Conservation (phyloP, 2,113 vertebrate species). For the Lanius collurio region DNA sequence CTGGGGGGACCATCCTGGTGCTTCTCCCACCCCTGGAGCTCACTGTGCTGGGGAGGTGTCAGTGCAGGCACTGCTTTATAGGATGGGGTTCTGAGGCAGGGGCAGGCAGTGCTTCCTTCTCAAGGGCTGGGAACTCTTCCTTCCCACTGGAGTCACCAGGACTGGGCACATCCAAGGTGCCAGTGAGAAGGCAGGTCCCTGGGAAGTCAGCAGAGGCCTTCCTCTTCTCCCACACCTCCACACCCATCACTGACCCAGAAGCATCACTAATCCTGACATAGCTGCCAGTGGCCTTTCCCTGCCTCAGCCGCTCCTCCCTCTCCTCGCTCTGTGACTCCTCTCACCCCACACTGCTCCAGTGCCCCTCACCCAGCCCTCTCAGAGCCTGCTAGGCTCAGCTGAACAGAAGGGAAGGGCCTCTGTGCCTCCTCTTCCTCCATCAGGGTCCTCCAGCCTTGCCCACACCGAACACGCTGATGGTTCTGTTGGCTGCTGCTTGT, state of each 20-base stretch:
- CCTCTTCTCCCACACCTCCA: background rate
- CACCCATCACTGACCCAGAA: background rate
- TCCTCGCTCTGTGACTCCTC: background rate
- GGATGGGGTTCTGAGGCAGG: background rate
- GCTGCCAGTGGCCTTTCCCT: background rate
- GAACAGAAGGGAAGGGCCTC: background rate
- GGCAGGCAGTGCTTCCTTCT: background rate
- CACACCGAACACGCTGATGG: fast-evolving
- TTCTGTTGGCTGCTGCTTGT: background rate
- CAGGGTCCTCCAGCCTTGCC: background rate
- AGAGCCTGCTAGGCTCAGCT: background rate
- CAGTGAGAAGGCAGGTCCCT: background rate
- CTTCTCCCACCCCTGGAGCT: background rate
- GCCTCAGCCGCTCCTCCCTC: background rate
- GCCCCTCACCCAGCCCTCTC: background rate
- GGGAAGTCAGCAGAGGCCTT: background rate
- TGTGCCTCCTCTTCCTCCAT: background rate
- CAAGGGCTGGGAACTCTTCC: background rate
- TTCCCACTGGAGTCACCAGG: background rate
- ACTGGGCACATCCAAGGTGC: background rate
- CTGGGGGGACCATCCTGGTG: no score
- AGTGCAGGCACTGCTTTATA: background rate
- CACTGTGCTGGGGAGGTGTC: fast-evolving
- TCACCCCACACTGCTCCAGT: background rate
- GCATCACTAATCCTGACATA: background rate